Evolutionary conservation across 2,113 vertebrate species (phyloP), one percentile per base, ranked within the genome.

Genomic region (Maccullochella peelii): DNA sequence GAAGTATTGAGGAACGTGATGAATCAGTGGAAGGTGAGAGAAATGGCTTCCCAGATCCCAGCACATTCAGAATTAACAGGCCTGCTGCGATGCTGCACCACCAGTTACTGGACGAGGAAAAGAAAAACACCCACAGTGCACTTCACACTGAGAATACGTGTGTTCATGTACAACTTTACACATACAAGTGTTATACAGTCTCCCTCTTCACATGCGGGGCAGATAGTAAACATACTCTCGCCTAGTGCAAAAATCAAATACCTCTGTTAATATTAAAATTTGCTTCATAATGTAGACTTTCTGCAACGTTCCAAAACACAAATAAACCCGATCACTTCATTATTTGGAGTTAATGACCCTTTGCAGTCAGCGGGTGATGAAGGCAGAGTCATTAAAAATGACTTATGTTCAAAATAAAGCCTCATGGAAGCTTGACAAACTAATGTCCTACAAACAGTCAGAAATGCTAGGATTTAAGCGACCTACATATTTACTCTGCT

Each of bases 41-140:
- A 78, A 71, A 67, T 15, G 52, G 21, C 14, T 25, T 73, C 55
- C 47, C 59, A 42, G 59, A 76, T 85, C 82, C 52, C 82, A 65
- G 30, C 36, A 58, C 85, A 89, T 85, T 75, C 82, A 89, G 79
- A 67, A 87, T 82, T 84, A 71, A 87, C 58, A 7, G 25, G 57
- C 61, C 69, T 47, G 72, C 79, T 50, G 54, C 25, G 67, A 33
- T 62, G 27, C 83, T 68, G 66, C 65, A 33, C 62, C 27, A 23
- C 27, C 50, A 80, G n/a, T 57, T 61, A 73, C 61, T 68, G 49
- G 47, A 65, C 8, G 4, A 49, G 73, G 30, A 4, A 33, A 10
- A 36, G n/a, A 73, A 15, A 36, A 59, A 61, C 33, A 65, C n/a
- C 54, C 55, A 73, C 9, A 20, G 78, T 33, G 68, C 23, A 47